These are phyloP conservation scores for Drosophila repleta DNA, from an alignment of 1,140 invertebrate species.

Conservation along the genomic window DNA sequence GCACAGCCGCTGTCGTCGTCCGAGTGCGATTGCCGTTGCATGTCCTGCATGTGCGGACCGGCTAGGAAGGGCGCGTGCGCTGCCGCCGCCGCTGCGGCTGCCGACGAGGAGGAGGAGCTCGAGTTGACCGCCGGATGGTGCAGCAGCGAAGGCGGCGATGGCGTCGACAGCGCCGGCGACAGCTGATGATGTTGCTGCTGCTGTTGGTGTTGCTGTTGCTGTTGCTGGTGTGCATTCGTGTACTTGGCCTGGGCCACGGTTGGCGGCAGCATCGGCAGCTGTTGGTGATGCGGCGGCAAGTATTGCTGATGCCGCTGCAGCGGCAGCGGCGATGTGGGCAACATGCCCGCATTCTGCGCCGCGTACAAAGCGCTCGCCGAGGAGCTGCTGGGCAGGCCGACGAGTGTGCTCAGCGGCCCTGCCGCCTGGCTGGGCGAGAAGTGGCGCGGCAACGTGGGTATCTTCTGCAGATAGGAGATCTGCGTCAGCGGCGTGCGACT, in stretches of 20 bases:
- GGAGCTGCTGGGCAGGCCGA: constrained; percentile 75
- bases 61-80: constrained; percentile 84
- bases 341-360: constrained; percentile 59
- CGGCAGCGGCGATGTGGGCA: constrained; percentile 84
- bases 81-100: constrained; percentile 1
- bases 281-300: constrained; percentile 85
- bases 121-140: constrained; percentile 72
- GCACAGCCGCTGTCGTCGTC: constrained; percentile 99
- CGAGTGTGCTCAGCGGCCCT: constrained; percentile 32
- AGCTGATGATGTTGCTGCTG: constrained; percentile 60
- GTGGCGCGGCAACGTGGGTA: constrained; percentile 79
- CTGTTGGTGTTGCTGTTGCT: constrained; percentile 66
- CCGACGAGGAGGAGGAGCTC: constrained; percentile 7
- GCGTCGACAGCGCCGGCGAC: constrained; percentile 75
- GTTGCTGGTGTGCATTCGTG: constrained; percentile 80
- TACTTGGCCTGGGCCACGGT: constrained; percentile 68
- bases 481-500: constrained; percentile 83
- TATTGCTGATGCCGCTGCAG: constrained; percentile 76
- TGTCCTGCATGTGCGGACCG: constrained; percentile 86
- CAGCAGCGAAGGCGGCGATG: constrained; percentile 83
- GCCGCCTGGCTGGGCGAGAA: constrained; percentile 72
- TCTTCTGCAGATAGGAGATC: constrained; percentile 83
- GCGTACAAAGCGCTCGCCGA: constrained; percentile 75
- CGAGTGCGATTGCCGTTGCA: constrained; percentile 95
- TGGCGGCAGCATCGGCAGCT: constrained; percentile 83